Base-by-base conservation (phyloP, 2,888 invertebrate species). In the Tetranychus piercei region DNA sequence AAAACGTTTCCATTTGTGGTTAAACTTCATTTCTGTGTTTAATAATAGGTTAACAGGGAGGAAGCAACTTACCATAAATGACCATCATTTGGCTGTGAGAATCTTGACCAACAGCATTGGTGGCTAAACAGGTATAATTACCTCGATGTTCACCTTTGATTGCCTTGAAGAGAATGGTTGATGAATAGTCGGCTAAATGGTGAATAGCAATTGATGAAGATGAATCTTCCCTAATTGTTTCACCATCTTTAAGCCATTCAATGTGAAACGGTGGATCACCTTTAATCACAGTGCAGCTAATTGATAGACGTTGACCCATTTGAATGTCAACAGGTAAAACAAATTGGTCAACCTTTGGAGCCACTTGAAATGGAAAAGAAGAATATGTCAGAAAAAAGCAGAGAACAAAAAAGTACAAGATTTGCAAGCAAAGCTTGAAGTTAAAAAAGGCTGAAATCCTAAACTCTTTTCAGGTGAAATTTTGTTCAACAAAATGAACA, bases 261-360 rank as follows among this genome's bases (percentile, higher is more conserved):
- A 95, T 91, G 79, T 89, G 89, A 79, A 94, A 89, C 73, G 94
- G 94, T 80, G 92, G 87, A 85, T 94, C 94, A 34, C 94, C 93
- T 84, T 92, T 91, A 81, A 92, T 87, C 82, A 92, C 90, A 84
- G 91, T 90, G 82, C 92, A 93, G 79, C 91, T 89, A 81, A 93
- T 91, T 77, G 91, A 91, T 55, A 91, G 91, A 79, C 92, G 86
- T 88, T 92, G 89, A 77, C 88, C 88, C 80, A 89, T 87, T 90
- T 69, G 89, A 85, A 91, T 86, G 82, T 89, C 88, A 76, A 90
- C 90, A 86, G 90, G 87, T 67, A 90, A 88, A 81, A 88, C 89
- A 80, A 91, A 90, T 66, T 90, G 90, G 83, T 90, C 86, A 80
- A 91, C 90, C 85, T 67, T 73, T 18, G 73, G 73, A 11, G 64